Percentiles rank a stretch among this genome's conserved stretches.
These are phyloP conservation scores for Drosophila saltans DNA, from an alignment of 1,140 invertebrate genomes.

Conservation along the genomic window DNA sequence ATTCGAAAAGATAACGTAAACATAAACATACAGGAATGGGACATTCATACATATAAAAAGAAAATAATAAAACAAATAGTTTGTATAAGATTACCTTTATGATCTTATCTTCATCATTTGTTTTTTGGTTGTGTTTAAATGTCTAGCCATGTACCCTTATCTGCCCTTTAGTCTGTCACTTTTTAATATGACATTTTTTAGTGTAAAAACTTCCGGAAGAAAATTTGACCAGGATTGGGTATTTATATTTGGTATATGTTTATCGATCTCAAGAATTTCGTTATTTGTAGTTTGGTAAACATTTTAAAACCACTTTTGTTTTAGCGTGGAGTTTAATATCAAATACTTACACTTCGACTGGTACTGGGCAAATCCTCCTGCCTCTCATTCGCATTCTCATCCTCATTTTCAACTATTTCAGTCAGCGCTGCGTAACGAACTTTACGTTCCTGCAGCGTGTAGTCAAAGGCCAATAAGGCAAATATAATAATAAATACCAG, in stretches of 20 bases:
- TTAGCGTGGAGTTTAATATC: not conserved
- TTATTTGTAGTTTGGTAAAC: not conserved
- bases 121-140: no score
- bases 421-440: conserved; percentile 18
- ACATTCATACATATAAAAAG: no score
- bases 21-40: not conserved
- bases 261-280: not conserved
- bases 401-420: conserved; percentile 24
- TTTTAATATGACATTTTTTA: no score
- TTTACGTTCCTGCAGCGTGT: conserved; percentile 59
- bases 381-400: conserved; percentile 18
- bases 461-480: conserved; percentile 68
- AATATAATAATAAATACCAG: conserved; percentile 74
- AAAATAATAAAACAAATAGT: not conserved
- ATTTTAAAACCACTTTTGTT: no score
- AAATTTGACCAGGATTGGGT: no score
- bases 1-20: conserved; percentile 2
- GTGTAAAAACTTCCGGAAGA: no score
- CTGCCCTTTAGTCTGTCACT: no score
- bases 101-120: not conserved
- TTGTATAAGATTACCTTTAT: not conserved
- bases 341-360: conserved; percentile 49
- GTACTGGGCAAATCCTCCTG: conserved; percentile 41
- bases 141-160: no score
- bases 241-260: no score